Conservation (phyloP, 1,140 invertebrate species). For the Pseudomyrmex flavicornis region DNA sequence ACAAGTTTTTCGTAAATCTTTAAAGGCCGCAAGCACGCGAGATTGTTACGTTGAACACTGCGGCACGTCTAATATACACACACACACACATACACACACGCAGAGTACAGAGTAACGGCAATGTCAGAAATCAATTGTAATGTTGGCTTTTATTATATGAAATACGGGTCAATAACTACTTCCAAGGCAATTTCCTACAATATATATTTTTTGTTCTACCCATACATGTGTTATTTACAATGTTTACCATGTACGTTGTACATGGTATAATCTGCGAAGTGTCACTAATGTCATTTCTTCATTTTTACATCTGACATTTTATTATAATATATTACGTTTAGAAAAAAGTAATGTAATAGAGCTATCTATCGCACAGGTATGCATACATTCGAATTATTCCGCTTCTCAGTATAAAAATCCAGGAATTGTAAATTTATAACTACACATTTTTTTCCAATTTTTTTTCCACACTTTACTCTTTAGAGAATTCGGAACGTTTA, state of each 20-base stretch:
- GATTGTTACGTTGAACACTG: slow-evolving; percentile 33
- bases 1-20: slow-evolving; percentile 59
- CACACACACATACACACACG: background rate
- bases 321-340: background rate
- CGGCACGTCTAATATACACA: background rate
- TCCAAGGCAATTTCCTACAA: slow-evolving; percentile 32
- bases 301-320: background rate
- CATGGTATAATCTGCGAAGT: too few species aligned
- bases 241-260: too few species aligned
- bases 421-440: background rate
- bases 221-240: background rate
- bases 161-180: slow-evolving; percentile 49
- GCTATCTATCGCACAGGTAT: too few species aligned
- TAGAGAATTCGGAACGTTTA: background rate
- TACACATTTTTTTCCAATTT: background rate
- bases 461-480: background rate
- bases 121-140: slow-evolving; percentile 55
- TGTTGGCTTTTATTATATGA: slow-evolving; percentile 50
- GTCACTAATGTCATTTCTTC: too few species aligned
- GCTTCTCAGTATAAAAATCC: background rate
- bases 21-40: slow-evolving; percentile 35
- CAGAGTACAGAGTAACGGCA: background rate
- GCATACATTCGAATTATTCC: background rate
- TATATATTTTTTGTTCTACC: background rate
- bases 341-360: background rate